Evolutionary conservation across 2,113 vertebrate genomes (phyloP), one percentile per base, ranked within the genome.

Genomic region (Myrmophylax atrothorax): DNA sequence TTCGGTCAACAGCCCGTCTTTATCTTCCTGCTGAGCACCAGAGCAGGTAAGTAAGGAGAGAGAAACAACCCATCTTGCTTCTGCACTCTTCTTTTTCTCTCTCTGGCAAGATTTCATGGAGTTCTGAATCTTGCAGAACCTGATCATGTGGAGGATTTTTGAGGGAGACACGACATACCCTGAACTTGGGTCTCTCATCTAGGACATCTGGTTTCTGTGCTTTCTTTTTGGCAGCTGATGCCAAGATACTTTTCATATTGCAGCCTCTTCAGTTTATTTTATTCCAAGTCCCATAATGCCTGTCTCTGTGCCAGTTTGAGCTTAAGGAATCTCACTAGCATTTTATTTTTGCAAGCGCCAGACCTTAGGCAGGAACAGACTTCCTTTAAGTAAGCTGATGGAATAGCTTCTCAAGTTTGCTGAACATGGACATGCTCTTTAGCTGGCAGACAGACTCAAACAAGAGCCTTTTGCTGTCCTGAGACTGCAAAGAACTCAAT

Each of bases 1-100:
- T 99, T 99, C 62, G 99, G 98, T 94, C 98, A 97, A 91, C 98
- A 98, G 84, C 98, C 99, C 15, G 81, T 99, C 74, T 99, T 99
- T 70, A 87, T 99, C 63, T 99, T 99, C 84, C 98, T 99, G 2
- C 97, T 99, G 91, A 99, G 99, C 98, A 99, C 99, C 74, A 98
- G 98, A 97, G 99, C 99, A 97, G 99, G 99, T 99, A 92, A 97
- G 95, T 64, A 85, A 77, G 50, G 12, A 73, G 40, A 58, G 47
- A 22, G 18, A 82, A 92, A 31, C 37, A 83, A n/a, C 42, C 29
- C 19, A 6, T 53, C 47, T 81, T 86, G 25, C 18, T 86, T 89
- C 62, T 78, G 14, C 70, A 44, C 38, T 92, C 60, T 25, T 47
- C 31, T 37, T 76, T 87, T 83, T 42, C 33, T 74, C 37, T 52